Base-by-base conservation (phyloP, 2,888 invertebrate genomes). In the Orthonychiurus folsomi region DNA sequence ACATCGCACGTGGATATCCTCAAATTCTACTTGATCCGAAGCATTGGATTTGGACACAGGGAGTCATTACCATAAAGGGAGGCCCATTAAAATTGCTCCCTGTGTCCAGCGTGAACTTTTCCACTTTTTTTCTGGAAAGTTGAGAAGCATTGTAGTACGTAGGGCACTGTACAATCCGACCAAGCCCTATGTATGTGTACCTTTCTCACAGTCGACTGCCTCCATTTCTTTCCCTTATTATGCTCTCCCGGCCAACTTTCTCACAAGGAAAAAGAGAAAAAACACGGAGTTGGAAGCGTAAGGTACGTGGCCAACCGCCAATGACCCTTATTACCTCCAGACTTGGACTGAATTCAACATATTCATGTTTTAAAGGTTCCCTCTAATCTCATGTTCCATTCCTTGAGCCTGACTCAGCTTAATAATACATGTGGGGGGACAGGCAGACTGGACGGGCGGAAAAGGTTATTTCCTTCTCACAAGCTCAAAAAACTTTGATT, bases 271-370 rank as follows among this genome's bases (percentile, higher is more conserved):
- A n/a, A n/a, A n/a, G n/a, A 37, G 37, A 37, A 37, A 9, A 37
- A 9, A 37, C 9, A 37, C 37, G 5, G 37, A 9, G 9, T 37
- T 5, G 37, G 15, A 5, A 37, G 37, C 5, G 9, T 37, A 48
- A 48, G 12, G 52, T 12, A 52, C 52, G 52, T 52, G 52, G 20
- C 24, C 20, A 52, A 52, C 52, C 24, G 24, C 24, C 52, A 52
- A 52, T 52, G 52, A 52, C 20, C 52, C 52, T 52, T 52, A 52
- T 52, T 52, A 52, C 52, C 15, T 9, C 9, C 37, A 37, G 5
- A 5, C 9, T 37, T 15, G 15, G 37, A 5, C 37, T 37, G 37
- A 15, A 15, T n/a, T n/a, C 37, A 37, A 15, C 37, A 37, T 37
- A 37, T 37, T 37, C 37, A 37, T 37, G 37, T 37, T 37, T 37